A percentile compares a stretch with the other conserved stretches of the same genome.
phyloP scores from a whole-genome alignment of 2,888 invertebrate species.

The Drosophila setosimentum region DNA sequence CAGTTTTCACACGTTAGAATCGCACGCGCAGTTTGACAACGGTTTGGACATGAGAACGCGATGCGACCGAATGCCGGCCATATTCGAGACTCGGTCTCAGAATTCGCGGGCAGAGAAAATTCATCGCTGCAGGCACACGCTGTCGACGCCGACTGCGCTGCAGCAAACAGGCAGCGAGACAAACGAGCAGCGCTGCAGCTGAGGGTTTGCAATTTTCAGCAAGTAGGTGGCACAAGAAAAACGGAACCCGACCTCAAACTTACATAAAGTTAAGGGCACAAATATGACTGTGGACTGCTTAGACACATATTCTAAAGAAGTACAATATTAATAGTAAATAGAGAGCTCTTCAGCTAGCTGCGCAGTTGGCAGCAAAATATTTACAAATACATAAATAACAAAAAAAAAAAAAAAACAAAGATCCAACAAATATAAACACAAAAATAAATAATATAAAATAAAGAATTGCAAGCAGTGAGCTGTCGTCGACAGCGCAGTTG shows the following conservation, averaged over 20 bases:
- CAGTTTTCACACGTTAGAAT: slow-evolving; percentile 39
- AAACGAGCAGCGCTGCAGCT: slow-evolving; percentile 21
- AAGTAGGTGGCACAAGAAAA: slow-evolving; percentile 21
- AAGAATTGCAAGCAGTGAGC: slow-evolving; percentile 1
- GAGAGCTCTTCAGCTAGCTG: slow-evolving; percentile 24
- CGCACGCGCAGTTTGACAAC: slow-evolving; percentile 58
- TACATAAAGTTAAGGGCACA: slow-evolving; percentile 12
- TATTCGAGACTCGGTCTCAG: slow-evolving; percentile 56
- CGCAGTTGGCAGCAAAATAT: slow-evolving; percentile 35
- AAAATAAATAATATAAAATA: slow-evolving; percentile 18
- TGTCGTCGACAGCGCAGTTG: slow-evolving; percentile 27
- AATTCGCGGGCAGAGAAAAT: slow-evolving; percentile 40
- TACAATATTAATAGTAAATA: too few relatives aligned
- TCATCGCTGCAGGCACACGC: slow-evolving; percentile 23
- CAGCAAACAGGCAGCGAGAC: slow-evolving; percentile 12
- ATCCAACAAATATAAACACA: neutral
- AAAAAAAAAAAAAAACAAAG: slow-evolving; percentile 10
- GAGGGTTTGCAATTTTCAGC: slow-evolving; percentile 64
- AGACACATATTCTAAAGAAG: neutral
- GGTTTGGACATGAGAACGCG: slow-evolving; percentile 80
- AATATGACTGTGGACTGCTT: neutral
- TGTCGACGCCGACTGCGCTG: slow-evolving; percentile 21
- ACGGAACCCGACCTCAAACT: slow-evolving; percentile 6
- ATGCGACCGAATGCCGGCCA: slow-evolving; percentile 81
- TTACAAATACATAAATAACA: slow-evolving; percentile 33